Base-by-base conservation (phyloP, 2,113 vertebrate genomes). In the Zosterops pallidus region DNA sequence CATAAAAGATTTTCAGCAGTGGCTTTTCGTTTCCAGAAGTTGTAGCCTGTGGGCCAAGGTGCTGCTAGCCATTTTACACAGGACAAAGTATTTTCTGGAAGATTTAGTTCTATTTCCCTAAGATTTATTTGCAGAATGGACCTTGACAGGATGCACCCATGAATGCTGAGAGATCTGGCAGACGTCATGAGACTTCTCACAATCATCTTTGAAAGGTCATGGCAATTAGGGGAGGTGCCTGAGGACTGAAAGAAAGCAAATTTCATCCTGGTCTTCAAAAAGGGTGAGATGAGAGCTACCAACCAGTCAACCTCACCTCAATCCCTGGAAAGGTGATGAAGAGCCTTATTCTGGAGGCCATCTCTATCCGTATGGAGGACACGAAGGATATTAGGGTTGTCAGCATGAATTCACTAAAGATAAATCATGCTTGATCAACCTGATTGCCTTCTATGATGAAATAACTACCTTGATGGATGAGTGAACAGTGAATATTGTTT, bases 121-220 rank as follows among this genome's bases (percentile, higher is more conserved):
- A 41, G 29, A 92, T 41, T 64, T n/a, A 22, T 49, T 15, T 56
- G 9, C 21, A 33, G 75, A 84, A 46, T 31, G 14, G 10, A 23
- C 19, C 37, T 50, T 65, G 44, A 72, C 0, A 0, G 14, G 10
- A 50, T 56, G 20, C 6, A 31, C 25, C 26, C 22, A 57, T 18
- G 12, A 65, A 26, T 65, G 12, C 31, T 57, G 35, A 89, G 25
- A 23, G 26, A 44, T 23, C 22, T 52, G 28, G 5, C 9, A 42
- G 23, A 59, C 19, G 20, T 67, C 21, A 11, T 33, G 0, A 59
- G 52, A 16, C 33, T 20, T 59, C 37, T 39, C 15, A 28, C 1
- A 0, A 74, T 74, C 33, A 44, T 20, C 12, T 65, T 28, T 59
- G 22, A 44, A 23, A 47, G 26, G 22, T 33, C 26, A 33, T 33